Evolutionary conservation across 2,888 invertebrate genomes (phyloP).

Genomic region (Spilosoma lubricipeda): DNA sequence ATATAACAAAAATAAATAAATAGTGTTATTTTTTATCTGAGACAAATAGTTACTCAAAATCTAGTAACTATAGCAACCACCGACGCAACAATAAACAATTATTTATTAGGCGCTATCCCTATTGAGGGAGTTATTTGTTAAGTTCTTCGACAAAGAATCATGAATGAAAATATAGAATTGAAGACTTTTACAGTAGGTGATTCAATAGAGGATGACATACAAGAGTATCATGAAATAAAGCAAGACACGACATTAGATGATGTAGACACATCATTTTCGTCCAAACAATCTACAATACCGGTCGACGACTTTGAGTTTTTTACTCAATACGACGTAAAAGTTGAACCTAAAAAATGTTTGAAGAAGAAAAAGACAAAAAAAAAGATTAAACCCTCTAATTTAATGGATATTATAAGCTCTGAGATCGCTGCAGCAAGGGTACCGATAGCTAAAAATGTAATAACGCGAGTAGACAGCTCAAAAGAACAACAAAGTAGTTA

Average conservation of each 20-base stretch:
- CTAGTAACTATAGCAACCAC: slow-evolving; percentile 57
- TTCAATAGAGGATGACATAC: slow-evolving; percentile 63
- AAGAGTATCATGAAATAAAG: slow-evolving; percentile 77
- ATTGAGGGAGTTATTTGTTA: background rate
- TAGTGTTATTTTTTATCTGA: too few species aligned
- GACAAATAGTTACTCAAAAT: background rate
- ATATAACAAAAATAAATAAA: too few species aligned
- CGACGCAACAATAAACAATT: slow-evolving; percentile 18
- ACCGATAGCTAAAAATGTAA: slow-evolving; percentile 64
- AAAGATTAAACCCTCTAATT: slow-evolving; percentile 57
- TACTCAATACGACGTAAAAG: slow-evolving; percentile 61
- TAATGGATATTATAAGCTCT: slow-evolving; percentile 73
- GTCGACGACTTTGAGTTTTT: slow-evolving; percentile 73
- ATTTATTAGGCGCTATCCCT: background rate
- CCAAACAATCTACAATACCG: slow-evolving; percentile 48
- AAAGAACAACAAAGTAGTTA: slow-evolving; percentile 52
- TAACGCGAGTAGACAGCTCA: slow-evolving; percentile 54
- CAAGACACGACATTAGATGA: slow-evolving; percentile 49
- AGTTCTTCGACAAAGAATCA: slow-evolving; percentile 31
- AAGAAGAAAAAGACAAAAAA: slow-evolving; percentile 68
- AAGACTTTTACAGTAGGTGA: slow-evolving; percentile 54
- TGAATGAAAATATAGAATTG: slow-evolving; percentile 72
- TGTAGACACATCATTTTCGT: slow-evolving; percentile 50
- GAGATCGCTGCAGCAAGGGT: slow-evolving; percentile 63
- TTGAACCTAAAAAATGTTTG: slow-evolving; percentile 46